These are phyloP conservation scores for Burhinus bistriatus DNA, from an alignment of 2,113 vertebrate species.

Conservation along the genomic window DNA sequence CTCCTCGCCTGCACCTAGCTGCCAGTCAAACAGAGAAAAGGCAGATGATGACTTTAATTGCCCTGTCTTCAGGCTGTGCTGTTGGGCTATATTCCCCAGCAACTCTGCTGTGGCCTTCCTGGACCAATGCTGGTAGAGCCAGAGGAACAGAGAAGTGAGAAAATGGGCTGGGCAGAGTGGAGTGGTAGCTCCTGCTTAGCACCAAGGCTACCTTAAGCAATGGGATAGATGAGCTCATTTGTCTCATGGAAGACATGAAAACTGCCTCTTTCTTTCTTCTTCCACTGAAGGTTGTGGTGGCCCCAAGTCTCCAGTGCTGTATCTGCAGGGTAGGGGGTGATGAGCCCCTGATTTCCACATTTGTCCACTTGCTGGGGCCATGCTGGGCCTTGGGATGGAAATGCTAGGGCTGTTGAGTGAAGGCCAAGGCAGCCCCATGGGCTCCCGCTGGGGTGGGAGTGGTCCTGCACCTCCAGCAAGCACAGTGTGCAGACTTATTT, in stretches of 20 bases:
- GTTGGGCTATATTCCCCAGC: background rate
- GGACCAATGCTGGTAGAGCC: background rate
- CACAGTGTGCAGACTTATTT: background rate
- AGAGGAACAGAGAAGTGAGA: constrained; percentile 10
- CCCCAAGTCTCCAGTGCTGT: background rate
- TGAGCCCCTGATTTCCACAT: background rate
- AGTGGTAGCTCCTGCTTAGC: background rate
- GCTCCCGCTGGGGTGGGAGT: background rate
- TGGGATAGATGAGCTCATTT: background rate
- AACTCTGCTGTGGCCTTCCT: background rate
- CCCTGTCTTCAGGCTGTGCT: background rate
- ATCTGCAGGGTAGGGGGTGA: background rate
- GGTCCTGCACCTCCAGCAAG: background rate
- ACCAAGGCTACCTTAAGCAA: background rate
- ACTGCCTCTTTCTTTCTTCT: background rate
- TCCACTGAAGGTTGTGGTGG: background rate
- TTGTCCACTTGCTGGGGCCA: background rate
- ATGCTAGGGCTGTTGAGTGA: background rate
- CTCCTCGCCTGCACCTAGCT: background rate
- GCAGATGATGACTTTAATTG: background rate
- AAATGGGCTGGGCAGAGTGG: background rate
- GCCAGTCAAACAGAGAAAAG: background rate
- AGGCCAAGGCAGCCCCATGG: background rate
- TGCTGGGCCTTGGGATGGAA: background rate
- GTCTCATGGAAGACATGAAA: background rate